These are phyloP conservation scores for Ochotona curzoniae DNA, from an alignment of 2,113 vertebrate genomes.

Conservation along the genomic window DNA sequence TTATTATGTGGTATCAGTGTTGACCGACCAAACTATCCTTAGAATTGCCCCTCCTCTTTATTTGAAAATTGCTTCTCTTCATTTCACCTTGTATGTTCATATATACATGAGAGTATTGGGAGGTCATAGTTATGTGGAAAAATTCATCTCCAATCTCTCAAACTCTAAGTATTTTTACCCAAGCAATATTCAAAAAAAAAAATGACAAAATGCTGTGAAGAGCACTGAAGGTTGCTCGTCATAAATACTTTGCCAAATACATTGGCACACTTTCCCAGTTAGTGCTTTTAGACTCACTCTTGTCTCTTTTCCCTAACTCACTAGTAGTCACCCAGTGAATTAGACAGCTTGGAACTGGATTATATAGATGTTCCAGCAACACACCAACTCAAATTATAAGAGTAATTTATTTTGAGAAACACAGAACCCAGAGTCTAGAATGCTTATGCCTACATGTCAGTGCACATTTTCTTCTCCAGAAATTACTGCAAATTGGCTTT, in stretches of 20 bases:
- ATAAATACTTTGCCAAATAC: background rate
- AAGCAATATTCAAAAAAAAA: constrained; percentile 1
- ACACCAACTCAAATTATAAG: background rate
- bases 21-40: too few relatives aligned
- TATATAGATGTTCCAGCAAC: background rate
- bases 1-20: background rate
- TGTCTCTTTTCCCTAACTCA: background rate
- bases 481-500: background rate
- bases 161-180: background rate
- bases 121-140: background rate
- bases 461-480: background rate
- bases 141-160: background rate
- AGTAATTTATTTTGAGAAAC: background rate
- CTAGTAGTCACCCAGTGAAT: background rate
- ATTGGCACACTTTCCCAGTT: background rate
- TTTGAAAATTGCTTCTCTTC: background rate
- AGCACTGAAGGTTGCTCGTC: background rate
- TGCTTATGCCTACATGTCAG: background rate
- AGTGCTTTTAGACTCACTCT: background rate
- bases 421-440: background rate
- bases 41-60: background rate
- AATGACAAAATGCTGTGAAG: background rate
- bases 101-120: background rate
- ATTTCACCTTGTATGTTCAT: background rate
- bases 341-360: background rate